Percentiles rank a stretch among this genome's conserved stretches.
These are phyloP conservation scores for Cairina moschata DNA, from an alignment of 2,113 vertebrate species.

Conservation along the genomic window DNA sequence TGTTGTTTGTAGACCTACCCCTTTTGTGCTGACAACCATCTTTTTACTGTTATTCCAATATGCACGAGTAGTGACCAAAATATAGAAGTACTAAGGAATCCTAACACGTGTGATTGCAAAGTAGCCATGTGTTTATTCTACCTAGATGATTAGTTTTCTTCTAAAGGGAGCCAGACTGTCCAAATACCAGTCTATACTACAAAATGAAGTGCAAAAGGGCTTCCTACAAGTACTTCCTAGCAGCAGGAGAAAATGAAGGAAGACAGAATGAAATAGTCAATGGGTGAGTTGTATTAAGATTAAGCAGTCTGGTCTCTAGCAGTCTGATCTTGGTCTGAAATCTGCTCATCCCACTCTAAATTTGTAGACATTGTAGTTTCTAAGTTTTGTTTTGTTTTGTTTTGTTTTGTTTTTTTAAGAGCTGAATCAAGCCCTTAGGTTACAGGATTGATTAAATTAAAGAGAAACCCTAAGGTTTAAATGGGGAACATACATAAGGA, in stretches of 20 bases:
- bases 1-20: not conserved
- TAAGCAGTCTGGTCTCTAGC: not conserved
- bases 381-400: not conserved
- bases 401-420: not conserved
- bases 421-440: not conserved
- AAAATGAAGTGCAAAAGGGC: not conserved
- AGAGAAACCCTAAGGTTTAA: not conserved
- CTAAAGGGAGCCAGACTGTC: not conserved
- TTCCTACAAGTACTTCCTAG: not conserved
- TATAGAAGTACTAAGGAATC: not conserved
- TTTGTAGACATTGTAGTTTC: not conserved
- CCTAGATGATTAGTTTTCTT: too few relatives aligned
- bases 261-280: fast-evolving
- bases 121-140: not conserved
- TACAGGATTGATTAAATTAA: not conserved
- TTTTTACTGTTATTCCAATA: not conserved
- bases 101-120: not conserved
- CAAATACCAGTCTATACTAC: not conserved
- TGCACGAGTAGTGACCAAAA: not conserved
- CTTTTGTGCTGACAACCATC: not conserved
- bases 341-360: not conserved
- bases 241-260: not conserved
- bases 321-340: not conserved
- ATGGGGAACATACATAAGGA: not conserved
- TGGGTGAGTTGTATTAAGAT: not conserved